Evolutionary conservation across 2,113 vertebrate species (phyloP).

Genomic region (Neogobius melanostomus): DNA sequence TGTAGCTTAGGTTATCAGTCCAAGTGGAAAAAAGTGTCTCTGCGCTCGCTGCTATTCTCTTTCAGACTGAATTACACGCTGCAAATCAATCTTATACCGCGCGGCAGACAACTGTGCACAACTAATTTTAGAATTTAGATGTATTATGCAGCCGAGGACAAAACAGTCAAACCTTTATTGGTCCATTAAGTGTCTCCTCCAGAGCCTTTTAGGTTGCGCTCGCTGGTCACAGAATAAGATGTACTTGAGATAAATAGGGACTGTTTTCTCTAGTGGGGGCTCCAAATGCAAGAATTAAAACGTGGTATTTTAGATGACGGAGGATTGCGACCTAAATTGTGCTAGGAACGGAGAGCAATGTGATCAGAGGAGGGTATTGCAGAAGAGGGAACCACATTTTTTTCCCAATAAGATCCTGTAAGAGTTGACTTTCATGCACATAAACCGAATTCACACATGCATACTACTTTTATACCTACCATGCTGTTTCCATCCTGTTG

Average conservation of each 20-base stretch:
- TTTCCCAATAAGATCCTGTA: background rate
- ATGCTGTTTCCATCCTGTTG: no score
- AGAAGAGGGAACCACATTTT: background rate
- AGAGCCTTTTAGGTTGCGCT: slow-evolving; percentile 9
- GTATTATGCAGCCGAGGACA: slow-evolving; percentile 5
- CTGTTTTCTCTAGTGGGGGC: slow-evolving; percentile 5
- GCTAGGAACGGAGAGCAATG: background rate
- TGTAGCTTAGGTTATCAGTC: background rate
- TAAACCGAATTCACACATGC: no score
- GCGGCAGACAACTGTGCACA: slow-evolving; percentile 3
- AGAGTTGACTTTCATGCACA: background rate
- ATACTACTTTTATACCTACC: no score
- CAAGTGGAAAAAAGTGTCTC: background rate
- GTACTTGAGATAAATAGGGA: slow-evolving; percentile 6
- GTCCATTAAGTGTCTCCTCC: slow-evolving; percentile 13
- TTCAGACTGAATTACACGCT: slow-evolving; percentile 8
- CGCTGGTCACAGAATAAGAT: slow-evolving; percentile 3
- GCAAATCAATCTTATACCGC: slow-evolving; percentile 10
- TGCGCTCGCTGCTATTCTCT: background rate
- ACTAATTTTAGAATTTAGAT: slow-evolving; percentile 12
- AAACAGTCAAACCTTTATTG: slow-evolving; percentile 11
- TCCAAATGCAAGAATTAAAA: slow-evolving; percentile 4
- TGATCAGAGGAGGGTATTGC: background rate
- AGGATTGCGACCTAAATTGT: background rate
- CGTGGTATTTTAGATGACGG: slow-evolving; percentile 2